These are phyloP conservation scores for Drosophila pallidifrons DNA, from an alignment of 1,140 invertebrate genomes.

Conservation along the genomic window DNA sequence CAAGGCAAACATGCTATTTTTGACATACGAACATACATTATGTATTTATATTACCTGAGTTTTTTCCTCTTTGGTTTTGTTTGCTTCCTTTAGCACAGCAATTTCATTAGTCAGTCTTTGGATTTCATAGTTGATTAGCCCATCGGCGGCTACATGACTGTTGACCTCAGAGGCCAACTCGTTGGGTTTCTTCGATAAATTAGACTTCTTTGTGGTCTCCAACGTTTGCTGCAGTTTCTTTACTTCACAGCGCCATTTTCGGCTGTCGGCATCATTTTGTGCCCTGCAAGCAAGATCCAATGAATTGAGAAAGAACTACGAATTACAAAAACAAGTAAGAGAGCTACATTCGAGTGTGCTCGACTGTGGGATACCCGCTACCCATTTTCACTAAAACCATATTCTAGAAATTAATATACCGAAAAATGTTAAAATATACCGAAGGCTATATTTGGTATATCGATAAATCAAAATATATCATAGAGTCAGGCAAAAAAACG, in stretches of 20 bases:
- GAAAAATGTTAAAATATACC: no score
- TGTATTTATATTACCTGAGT: slow-evolving; percentile 62
- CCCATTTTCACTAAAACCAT: no score
- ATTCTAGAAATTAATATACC: no score
- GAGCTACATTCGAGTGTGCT: not conserved
- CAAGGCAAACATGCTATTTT: slow-evolving; percentile 46
- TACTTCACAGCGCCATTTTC: slow-evolving; percentile 80
- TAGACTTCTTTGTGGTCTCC: slow-evolving; percentile 71
- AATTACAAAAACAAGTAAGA: no score
- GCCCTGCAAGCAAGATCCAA: slow-evolving; percentile 52
- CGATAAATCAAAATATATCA: no score
- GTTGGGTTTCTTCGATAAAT: slow-evolving; percentile 54
- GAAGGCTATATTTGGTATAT: no score
- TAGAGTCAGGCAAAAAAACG: no score
- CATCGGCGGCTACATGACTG: slow-evolving; percentile 61
- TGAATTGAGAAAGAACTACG: no score
- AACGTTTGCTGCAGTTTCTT: slow-evolving; percentile 78
- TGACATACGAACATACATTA: not conserved
- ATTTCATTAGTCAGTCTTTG: slow-evolving; percentile 85
- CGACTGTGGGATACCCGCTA: no score
- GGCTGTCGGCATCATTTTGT: slow-evolving; percentile 80
- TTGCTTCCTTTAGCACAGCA: slow-evolving; percentile 77
- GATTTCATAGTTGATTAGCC: slow-evolving; percentile 80
- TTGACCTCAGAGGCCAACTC: slow-evolving; percentile 52
- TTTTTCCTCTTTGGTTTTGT: slow-evolving; percentile 79